phyloP scores from a whole-genome alignment of 2,113 vertebrate genomes.

The Fulica atra region DNA sequence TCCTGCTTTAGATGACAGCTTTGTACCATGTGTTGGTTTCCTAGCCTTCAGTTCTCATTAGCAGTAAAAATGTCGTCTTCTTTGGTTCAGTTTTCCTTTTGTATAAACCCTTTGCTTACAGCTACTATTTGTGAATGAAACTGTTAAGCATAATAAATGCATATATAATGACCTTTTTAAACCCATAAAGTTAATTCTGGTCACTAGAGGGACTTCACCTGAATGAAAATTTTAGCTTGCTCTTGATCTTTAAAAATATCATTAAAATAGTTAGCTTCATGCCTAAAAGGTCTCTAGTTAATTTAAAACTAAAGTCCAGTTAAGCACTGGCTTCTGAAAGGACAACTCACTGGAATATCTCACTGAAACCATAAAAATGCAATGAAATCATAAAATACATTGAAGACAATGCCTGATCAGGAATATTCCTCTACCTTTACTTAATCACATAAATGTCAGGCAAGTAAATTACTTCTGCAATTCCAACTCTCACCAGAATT shows the following conservation, averaged over 20 bases:
- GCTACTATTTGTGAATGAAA: background rate
- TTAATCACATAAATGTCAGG: background rate
- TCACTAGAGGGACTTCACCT: background rate
- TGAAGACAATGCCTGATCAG: background rate
- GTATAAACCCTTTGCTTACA: background rate
- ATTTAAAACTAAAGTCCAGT: background rate
- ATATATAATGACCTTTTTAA: background rate
- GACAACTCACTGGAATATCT: background rate
- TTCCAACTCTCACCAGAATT: background rate
- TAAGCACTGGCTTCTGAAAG: background rate
- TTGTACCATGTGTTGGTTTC: background rate
- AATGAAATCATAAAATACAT: background rate
- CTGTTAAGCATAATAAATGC: background rate
- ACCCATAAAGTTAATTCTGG: background rate
- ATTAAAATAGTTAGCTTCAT: background rate
- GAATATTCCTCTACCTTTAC: background rate
- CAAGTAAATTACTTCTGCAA: background rate
- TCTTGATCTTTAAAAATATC: background rate
- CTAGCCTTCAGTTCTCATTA: background rate
- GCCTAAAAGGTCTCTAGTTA: background rate
- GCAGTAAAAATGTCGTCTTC: background rate
- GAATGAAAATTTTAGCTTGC: background rate
- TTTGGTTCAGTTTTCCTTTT: background rate
- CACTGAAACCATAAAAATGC: background rate
- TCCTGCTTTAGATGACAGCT: background rate